phyloP scores from a whole-genome alignment of 37 sponge, comb jelly and placozoan genomes.

The Chondrosia reniformis region DNA sequence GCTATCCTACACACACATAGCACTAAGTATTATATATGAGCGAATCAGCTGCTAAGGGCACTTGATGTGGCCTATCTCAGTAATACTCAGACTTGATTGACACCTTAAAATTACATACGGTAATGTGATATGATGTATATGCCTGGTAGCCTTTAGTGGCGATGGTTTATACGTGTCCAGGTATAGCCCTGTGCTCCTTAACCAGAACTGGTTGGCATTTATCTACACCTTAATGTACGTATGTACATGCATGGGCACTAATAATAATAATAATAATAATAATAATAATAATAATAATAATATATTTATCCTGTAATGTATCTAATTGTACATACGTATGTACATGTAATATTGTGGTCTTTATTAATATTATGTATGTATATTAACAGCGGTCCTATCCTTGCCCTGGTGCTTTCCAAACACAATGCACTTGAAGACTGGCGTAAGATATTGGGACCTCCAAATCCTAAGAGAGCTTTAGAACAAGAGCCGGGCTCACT shows the following conservation, averaged over 20 bases:
- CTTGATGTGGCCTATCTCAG: neutral
- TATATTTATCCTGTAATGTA: too few relatives aligned
- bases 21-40: neutral
- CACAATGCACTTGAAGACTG: slow-evolving; percentile 80
- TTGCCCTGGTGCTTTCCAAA: slow-evolving; percentile 87
- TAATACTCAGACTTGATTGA: neutral
- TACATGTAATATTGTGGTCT: neutral
- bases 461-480: slow-evolving; percentile 57
- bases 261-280: neutral
- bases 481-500: slow-evolving; percentile 58
- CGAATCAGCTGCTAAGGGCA: neutral
- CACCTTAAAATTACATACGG: neutral
- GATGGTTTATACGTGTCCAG: neutral
- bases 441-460: slow-evolving; percentile 83
- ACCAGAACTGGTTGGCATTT: too few relatives aligned
- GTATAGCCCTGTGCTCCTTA: too few relatives aligned
- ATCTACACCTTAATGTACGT: too few relatives aligned
- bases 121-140: neutral
- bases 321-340: neutral
- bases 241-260: neutral
- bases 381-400: slow-evolving; percentile 71
- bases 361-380: neutral
- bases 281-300: neutral
- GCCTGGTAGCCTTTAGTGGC: neutral
- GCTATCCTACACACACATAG: too few relatives aligned